Conservation (phyloP, 2,113 vertebrate genomes). For the Cercocebus atys region DNA sequence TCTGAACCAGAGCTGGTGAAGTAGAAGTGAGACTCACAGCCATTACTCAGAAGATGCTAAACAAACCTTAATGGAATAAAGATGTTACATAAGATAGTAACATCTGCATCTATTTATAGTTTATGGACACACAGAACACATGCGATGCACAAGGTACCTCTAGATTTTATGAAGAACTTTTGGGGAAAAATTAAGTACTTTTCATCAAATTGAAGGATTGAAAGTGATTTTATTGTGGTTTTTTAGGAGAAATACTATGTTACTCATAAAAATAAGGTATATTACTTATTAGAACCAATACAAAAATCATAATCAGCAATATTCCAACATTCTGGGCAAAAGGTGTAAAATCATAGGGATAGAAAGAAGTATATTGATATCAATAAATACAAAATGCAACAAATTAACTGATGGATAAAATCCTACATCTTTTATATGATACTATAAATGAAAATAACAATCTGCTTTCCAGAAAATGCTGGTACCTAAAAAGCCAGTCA, state of each 20-base stretch:
- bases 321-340: not conserved
- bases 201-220: not conserved
- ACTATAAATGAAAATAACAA: slow-evolving; percentile 15
- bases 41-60: not conserved
- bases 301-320: slow-evolving; percentile 29
- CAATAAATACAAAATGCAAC: slow-evolving; percentile 25
- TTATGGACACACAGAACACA: not conserved
- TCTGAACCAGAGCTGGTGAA: not conserved
- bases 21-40: not conserved
- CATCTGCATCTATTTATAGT: not conserved
- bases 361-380: slow-evolving; percentile 36
- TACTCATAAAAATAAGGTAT: not conserved
- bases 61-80: not conserved
- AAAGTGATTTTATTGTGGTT: slow-evolving; percentile 36
- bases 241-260: slow-evolving; percentile 35
- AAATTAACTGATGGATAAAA: slow-evolving; percentile 34
- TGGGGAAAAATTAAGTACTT: not conserved
- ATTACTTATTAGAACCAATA: not conserved
- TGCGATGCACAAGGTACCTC: not conserved
- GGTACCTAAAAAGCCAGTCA: not conserved
- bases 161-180: slow-evolving; percentile 14
- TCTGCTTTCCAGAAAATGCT: slow-evolving; percentile 4
- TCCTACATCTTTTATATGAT: not conserved
- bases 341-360: not conserved
- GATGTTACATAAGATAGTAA: not conserved